A percentile compares a stretch with the other conserved stretches of the same genome.
Conservation (phyloP, 2,797 vertebrate genomes). For the Enteromius treurensis region DNA sequence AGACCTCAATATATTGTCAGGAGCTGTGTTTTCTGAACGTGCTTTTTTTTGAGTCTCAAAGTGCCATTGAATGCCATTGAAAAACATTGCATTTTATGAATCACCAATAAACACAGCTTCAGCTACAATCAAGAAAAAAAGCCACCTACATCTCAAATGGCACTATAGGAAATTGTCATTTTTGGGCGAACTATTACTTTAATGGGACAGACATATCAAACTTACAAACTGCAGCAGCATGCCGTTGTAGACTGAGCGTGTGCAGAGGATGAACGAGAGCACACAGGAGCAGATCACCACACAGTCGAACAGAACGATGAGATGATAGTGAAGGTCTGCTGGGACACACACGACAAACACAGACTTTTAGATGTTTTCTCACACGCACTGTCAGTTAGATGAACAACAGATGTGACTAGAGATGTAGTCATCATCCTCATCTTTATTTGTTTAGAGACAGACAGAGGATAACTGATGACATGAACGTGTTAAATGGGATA, state of each 20-base stretch:
- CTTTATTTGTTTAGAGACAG: background rate
- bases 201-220: slow-evolving; percentile 9
- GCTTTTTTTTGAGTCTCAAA: background rate
- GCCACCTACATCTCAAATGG: background rate
- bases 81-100: background rate
- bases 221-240: slow-evolving; percentile 89
- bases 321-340: slow-evolving; percentile 87
- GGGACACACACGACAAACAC: slow-evolving; percentile 37
- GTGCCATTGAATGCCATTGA: background rate
- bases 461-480: background rate
- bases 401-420: background rate
- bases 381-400: background rate
- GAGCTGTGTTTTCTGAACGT: background rate
- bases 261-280: slow-evolving; percentile 85
- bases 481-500: background rate
- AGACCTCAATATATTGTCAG: background rate
- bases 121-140: background rate
- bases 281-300: slow-evolving; percentile 86
- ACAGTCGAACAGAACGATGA: slow-evolving; percentile 88
- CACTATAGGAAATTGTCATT: background rate
- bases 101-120: background rate
- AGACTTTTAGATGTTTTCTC: slow-evolving; percentile 16
- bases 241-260: slow-evolving; percentile 85
- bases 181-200: background rate
- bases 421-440: background rate